Evolutionary conservation across 1,140 invertebrate genomes (phyloP).

Genomic region (Scaptomyza graminum): DNA sequence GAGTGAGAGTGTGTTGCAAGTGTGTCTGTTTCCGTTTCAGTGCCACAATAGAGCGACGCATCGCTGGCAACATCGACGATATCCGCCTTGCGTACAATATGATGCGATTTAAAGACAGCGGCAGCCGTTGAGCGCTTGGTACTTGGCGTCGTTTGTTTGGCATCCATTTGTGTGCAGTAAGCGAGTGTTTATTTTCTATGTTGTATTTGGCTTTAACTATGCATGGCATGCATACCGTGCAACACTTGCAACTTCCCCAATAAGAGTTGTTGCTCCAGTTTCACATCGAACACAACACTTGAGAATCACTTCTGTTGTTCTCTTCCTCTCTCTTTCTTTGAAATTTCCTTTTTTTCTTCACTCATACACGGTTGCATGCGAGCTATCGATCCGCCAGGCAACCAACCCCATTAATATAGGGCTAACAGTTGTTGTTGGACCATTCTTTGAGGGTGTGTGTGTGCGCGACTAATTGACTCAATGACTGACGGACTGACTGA

Average conservation of each 20-base stretch:
- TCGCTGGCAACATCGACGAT: constrained; percentile 80
- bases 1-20: constrained; percentile 8
- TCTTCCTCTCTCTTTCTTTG: constrained; percentile 9
- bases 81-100: constrained; percentile 59
- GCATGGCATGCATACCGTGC: constrained; percentile 33
- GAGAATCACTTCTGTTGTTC: constrained; percentile 37
- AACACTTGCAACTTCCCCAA: neutral
- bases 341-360: constrained; percentile 31
- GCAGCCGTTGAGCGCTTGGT: constrained; percentile 67
- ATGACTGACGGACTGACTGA: constrained; percentile 7
- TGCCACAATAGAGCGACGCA: constrained; percentile 73
- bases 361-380: constrained; percentile 69
- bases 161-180: constrained; percentile 30
- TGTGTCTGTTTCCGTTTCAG: constrained; percentile 42
- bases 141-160: constrained; percentile 57
- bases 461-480: neutral
- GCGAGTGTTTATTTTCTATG: constrained; percentile 1
- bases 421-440: constrained; percentile 24
- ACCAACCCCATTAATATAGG: constrained; percentile 30
- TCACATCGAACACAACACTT: constrained; percentile 26
- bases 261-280: constrained; percentile 40
- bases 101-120: constrained; percentile 68
- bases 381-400: constrained; percentile 64
- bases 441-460: constrained; percentile 14
- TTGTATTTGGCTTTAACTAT: constrained; percentile 26